These are phyloP conservation scores for Parnassius apollo DNA, from an alignment of 2,888 invertebrate species.

Conservation along the genomic window DNA sequence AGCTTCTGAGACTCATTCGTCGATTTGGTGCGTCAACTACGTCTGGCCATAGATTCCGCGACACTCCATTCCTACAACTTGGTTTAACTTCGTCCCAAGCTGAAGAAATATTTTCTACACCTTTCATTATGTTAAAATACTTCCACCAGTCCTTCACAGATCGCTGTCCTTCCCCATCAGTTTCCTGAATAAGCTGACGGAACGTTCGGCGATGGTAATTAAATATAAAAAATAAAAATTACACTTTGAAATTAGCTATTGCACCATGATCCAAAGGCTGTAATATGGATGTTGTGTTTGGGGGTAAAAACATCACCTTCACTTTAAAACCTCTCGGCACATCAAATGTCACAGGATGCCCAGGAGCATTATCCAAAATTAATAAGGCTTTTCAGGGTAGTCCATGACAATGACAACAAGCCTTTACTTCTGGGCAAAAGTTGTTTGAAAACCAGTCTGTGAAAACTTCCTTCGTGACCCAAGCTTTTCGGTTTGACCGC, in stretches of 20 bases:
- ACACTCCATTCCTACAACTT: too few relatives aligned
- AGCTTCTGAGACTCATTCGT: too few relatives aligned
- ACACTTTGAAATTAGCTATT: conserved; percentile 30
- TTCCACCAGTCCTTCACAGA: conserved; percentile 32
- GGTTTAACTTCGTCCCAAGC: too few relatives aligned
- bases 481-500: conserved; percentile 42
- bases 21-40: too few relatives aligned
- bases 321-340: conserved; percentile 28
- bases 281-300: conserved; percentile 27
- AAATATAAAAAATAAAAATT: too few relatives aligned
- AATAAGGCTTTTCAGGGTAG: conserved; percentile 33
- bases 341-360: conserved; percentile 30
- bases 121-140: conserved; percentile 32
- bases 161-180: conserved; percentile 29
- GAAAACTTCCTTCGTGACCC: conserved; percentile 35
- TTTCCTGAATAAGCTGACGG: conserved; percentile 29
- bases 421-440: conserved; percentile 33
- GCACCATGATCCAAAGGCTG: conserved; percentile 22
- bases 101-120: conserved; percentile 31
- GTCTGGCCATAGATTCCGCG: too few relatives aligned
- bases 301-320: conserved; percentile 27
- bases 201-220: conserved; percentile 29
- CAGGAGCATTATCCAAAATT: conserved; percentile 32
- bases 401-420: conserved; percentile 31
- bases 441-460: conserved; percentile 35